Base-by-base conservation (phyloP, 2,113 vertebrate species). In the Ornithorhynchus anatinus region DNA sequence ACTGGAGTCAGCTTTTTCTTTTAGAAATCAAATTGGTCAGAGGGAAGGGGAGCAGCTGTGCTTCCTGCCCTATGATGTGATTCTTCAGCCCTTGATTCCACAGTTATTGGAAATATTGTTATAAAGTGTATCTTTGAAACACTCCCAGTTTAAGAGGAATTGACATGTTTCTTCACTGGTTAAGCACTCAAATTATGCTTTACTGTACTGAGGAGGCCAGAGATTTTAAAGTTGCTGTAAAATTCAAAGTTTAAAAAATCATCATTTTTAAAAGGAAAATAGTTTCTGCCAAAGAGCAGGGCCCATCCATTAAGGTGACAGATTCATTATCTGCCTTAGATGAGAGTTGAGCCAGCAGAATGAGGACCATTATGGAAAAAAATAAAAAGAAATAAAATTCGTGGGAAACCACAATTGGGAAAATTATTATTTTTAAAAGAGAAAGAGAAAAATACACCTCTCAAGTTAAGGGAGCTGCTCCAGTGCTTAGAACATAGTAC, bases 1-100 rank as follows among this genome's bases (percentile, higher is more conserved):
- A 86, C 69, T 56, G 66, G 40, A 66, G 56, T 79, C 82, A 88
- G 53, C 78, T 87, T 54, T 81, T 85, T 84, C 67, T 74, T 66
- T 84, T 70, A 80, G 69, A 50, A 84, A 75, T 59, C 37, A 36
- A 82, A 73, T 75, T 70, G 61, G 68, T 84, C 60, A 76, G 61
- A 61, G 36, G 71, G 60, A 85, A 87, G 42, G 54, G 17, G 11
- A 81, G 72, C 68, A 86, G 70, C 69, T 89, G 81, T 48, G 51
- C 50, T 53, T 69, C 42, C 35, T 69, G 72, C 72, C 40, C 37
- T 77, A 65, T 31, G 73, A 57, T 39, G 47, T 59, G 76, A 78
- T 6, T 74, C 15, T 31, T 38, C 39, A 25, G 25, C 59, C 40
- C 72, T 67, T 78, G 60, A 69, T 47, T 31, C 16, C 7, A 13